Evolutionary conservation across 2,888 invertebrate species (phyloP).

Genomic region (Lymantria monacha): DNA sequence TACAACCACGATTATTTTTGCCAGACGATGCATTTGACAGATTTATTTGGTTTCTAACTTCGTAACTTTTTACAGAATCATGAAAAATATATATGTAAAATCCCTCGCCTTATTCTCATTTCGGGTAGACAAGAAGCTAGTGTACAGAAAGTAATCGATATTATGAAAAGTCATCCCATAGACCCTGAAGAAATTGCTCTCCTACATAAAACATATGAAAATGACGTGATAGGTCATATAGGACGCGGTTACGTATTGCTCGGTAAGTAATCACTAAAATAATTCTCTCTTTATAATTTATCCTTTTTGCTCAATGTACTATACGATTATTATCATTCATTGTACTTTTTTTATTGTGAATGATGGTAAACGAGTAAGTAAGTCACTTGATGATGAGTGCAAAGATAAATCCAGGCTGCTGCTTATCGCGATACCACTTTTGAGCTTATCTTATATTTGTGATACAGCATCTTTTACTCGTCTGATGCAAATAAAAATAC

Average conservation of each 20-base stretch:
- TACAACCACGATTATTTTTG: too few species aligned
- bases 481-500: too few species aligned
- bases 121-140: conserved; percentile 82
- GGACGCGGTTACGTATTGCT: conserved; percentile 84
- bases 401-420: too few species aligned
- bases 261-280: conserved; percentile 36
- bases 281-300: not conserved
- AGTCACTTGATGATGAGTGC: too few species aligned
- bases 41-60: too few species aligned
- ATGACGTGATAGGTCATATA: conserved; percentile 81
- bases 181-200: conserved; percentile 76
- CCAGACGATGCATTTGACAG: too few species aligned
- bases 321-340: not conserved
- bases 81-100: conserved; percentile 41
- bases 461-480: too few species aligned
- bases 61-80: conserved; percentile 40
- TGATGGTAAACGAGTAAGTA: too few species aligned
- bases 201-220: conserved; percentile 68
- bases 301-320: not conserved
- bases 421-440: too few species aligned
- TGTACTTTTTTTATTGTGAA: too few species aligned
- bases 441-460: too few species aligned
- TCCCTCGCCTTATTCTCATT: conserved; percentile 75
- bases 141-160: conserved; percentile 53
- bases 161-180: conserved; percentile 46